Conservation (phyloP, 2,888 invertebrate species). For the Stenichneumon culpator region DNA sequence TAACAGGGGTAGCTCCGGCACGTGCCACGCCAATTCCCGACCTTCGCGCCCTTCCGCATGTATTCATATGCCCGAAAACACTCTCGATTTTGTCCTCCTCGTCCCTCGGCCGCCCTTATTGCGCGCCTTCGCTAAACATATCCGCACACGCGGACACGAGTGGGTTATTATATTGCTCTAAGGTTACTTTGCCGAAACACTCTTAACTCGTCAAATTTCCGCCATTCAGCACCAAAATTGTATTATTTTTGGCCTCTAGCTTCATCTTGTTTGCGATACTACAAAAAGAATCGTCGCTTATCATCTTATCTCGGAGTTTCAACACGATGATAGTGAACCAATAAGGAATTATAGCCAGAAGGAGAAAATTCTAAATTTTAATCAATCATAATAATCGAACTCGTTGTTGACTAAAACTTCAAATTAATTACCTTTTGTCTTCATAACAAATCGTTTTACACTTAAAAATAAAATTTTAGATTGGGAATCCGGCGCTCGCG, state of each 20-base stretch:
- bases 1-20: conserved; percentile 81
- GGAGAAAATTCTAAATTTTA: not conserved
- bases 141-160: conserved; percentile 39
- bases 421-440: not conserved
- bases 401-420: not conserved
- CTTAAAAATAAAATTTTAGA: not conserved
- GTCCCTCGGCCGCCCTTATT: conserved; percentile 34
- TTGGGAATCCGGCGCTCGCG: not conserved
- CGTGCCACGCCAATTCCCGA: conserved; percentile 75
- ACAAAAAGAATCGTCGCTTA: not conserved
- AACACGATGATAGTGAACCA: not conserved
- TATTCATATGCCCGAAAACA: conserved; percentile 54
- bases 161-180: conserved; percentile 24
- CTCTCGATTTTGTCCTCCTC: conserved; percentile 33
- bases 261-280: not conserved
- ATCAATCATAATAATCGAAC: not conserved
- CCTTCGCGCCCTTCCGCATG: conserved; percentile 61
- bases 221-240: not conserved
- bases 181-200: not conserved
- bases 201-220: not conserved
- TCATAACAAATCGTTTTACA: not conserved
- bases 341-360: not conserved
- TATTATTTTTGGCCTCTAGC: not conserved
- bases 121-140: conserved; percentile 49
- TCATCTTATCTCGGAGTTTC: not conserved